These are phyloP conservation scores for Andrena cerasifolii DNA, from an alignment of 1,140 invertebrate species.

Conservation along the genomic window DNA sequence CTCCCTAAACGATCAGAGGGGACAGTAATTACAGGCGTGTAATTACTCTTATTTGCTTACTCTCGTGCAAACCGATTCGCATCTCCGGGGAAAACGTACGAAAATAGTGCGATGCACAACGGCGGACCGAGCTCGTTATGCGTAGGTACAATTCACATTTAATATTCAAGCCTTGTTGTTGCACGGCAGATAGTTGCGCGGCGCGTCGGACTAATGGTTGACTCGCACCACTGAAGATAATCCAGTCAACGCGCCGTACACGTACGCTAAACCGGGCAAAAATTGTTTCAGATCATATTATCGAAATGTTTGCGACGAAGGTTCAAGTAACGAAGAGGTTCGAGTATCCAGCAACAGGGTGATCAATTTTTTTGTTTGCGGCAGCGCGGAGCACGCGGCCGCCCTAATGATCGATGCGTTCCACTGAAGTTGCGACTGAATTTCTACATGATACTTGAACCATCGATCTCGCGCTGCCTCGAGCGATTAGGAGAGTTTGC, in stretches of 20 bases:
- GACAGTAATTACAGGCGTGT: too few species aligned
- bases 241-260: background rate
- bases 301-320: background rate
- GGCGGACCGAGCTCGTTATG: too few species aligned
- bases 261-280: background rate
- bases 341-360: background rate
- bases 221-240: background rate
- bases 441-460: background rate
- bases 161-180: background rate
- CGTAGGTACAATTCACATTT: too few species aligned
- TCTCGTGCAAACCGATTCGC: too few species aligned
- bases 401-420: constrained; percentile 10
- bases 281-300: too few species aligned
- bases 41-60: too few species aligned
- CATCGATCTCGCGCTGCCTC: background rate
- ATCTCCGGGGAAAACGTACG: too few species aligned
- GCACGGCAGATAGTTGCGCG: background rate
- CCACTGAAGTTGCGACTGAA: background rate
- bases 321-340: background rate
- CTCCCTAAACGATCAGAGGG: too few species aligned
- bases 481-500: background rate
- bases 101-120: too few species aligned
- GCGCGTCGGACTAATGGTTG: background rate
- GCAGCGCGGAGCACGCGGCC: background rate
- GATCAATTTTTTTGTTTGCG: background rate